Base-by-base conservation (phyloP, 2,888 invertebrate genomes). In the Heliconius aoede region DNA sequence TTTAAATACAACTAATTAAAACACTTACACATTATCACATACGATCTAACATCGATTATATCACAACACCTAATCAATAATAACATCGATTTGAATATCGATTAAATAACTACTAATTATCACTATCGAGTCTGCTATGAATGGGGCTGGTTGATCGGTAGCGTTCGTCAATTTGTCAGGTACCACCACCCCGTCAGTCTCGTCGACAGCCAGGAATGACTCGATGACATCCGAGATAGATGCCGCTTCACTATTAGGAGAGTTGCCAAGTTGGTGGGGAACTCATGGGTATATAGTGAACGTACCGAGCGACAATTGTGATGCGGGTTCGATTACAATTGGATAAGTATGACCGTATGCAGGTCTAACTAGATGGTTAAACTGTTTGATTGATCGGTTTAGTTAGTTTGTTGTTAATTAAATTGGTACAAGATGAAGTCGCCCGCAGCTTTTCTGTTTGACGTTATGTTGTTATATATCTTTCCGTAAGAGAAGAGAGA, bases 191-290 rank as follows among this genome's bases (percentile, higher is more conserved):
- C 91, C 88, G 90, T 90, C 92, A 90, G 91, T 91, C 91, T 87
- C 89, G 86, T 88, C 88, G 89, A 89, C 90, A 89, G 88, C 88
- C 89, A 90, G 88, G 93, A 93, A 94, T 92, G 93, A 89, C 78
- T 84, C 91, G 94, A 89, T 93, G 94, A 94, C 93, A 91, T 90
- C 89, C 84, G 90, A 90, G 91, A 94, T 92, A 90, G 90, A 92
- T 90, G 90, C 90, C 89, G 86, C 87, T 85, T 89, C 89, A 88
- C 93, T 93, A 93, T 94, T 94, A 94, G 94, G 94, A 89, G 87
- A 85, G 85, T 86, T 91, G 94, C 94, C 94, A 94, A 94, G 90
- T 36, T 36, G 36, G 9, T 11, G 11, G 11, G 36, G 11, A 0
- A 0, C 36, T 36, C 36, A 11, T 36, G 36, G 36, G 36, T 36